A percentile compares a stretch with the other conserved stretches of the same genome.
These are phyloP conservation scores for Abrostola tripartita DNA, from an alignment of 2,888 invertebrate genomes.

Conservation along the genomic window DNA sequence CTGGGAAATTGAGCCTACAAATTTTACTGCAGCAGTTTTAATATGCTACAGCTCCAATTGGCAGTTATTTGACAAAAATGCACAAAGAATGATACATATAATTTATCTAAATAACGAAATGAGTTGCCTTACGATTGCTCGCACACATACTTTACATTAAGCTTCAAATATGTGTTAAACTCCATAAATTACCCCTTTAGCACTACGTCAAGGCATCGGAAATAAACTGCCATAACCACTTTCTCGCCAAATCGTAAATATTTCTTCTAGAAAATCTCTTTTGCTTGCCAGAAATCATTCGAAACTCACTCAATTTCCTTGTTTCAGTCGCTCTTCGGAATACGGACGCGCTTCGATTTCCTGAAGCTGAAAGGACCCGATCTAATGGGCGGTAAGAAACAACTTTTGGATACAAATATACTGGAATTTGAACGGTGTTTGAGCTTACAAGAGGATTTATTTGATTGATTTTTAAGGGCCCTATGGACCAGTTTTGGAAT, in stretches of 20 bases:
- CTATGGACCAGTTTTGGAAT: background rate
- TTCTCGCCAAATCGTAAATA: background rate
- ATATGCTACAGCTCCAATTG: too few species aligned
- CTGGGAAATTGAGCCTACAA: too few species aligned
- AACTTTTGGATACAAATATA: conserved; percentile 41
- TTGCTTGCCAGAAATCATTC: conserved; percentile 25
- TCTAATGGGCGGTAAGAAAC: conserved; percentile 55
- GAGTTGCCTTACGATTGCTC: too few species aligned
- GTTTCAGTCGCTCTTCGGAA: conserved; percentile 53
- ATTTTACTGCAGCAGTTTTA: too few species aligned
- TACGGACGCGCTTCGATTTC: conserved; percentile 53
- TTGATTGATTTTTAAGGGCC: conserved; percentile 6
- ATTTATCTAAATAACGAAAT: too few species aligned
- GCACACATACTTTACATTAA: too few species aligned
- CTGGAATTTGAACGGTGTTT: conserved; percentile 18
- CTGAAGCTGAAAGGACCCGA: conserved; percentile 41
- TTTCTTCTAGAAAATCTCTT: conserved; percentile 25
- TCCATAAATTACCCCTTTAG: background rate
- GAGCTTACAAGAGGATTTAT: conserved; percentile 20
- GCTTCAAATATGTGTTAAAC: too few species aligned
- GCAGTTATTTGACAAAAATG: too few species aligned
- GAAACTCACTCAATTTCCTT: conserved; percentile 56
- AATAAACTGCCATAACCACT: conserved; percentile 21
- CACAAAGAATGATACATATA: too few species aligned
- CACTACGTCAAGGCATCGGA: conserved; percentile 15